Conservation (phyloP, 1,140 invertebrate species). For the Ceratina japonica region DNA sequence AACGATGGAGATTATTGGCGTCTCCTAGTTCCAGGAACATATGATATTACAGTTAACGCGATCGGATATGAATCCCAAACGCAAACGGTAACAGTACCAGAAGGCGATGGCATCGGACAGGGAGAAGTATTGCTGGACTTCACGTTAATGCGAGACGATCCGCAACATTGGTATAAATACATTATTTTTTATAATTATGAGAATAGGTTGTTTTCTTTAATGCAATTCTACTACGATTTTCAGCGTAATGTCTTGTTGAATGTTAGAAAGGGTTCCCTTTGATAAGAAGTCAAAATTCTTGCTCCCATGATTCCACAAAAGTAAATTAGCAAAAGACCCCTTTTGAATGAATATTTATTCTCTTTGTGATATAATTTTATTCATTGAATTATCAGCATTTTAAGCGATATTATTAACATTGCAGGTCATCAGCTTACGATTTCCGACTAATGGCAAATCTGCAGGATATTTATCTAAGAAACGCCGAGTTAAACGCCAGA, state of each 20-base stretch:
- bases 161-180: slow-evolving; percentile 84
- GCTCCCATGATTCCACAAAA: no score
- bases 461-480: slow-evolving; percentile 72
- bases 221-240: slow-evolving; percentile 21
- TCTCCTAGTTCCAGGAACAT: slow-evolving; percentile 91
- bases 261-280: slow-evolving; percentile 22
- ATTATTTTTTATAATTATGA: slow-evolving; percentile 12
- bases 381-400: no score
- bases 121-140: slow-evolving; percentile 87
- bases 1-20: slow-evolving; percentile 95
- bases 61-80: slow-evolving; percentile 84
- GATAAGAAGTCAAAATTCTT: slow-evolving; percentile 22
- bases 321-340: background rate
- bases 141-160: slow-evolving; percentile 87
- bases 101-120: slow-evolving; percentile 56
- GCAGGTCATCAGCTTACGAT: slow-evolving; percentile 74
- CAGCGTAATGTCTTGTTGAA: slow-evolving; percentile 38
- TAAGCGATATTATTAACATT: slow-evolving; percentile 28
- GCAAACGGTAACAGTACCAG: slow-evolving; percentile 81
- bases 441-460: slow-evolving; percentile 71
- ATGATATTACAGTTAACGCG: slow-evolving; percentile 89
- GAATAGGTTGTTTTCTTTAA: background rate
- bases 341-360: slow-evolving; percentile 23
- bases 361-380: background rate
- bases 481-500: slow-evolving; percentile 82